Evolutionary conservation across 1,140 invertebrate genomes (phyloP), one percentile per base, ranked within the genome.

Genomic region (Oscheius sp.): DNA sequence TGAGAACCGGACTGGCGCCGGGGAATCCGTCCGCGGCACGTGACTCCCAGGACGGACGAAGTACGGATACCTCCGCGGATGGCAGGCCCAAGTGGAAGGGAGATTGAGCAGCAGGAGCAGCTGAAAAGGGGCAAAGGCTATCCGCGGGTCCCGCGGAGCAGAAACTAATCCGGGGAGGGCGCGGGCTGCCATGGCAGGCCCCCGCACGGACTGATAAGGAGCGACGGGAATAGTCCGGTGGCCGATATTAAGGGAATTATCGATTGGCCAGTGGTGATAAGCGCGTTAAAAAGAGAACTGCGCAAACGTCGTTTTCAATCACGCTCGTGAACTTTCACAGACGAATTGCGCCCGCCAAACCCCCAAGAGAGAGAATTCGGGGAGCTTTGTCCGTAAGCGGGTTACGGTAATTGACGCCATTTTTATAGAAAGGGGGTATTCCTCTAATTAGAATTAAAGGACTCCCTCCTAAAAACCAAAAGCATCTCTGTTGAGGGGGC

Each of bases 131-230:
- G 23, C 49, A 55, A 55, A 26, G 49, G 49, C 49, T 20, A 26
- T 4, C 7, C 4, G 49, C 7, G 49, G 23, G 49, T 23, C 49
- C 49, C n/a, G 49, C 49, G 49, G 49, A 55, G 49, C 49, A 55
- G 49, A 55, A 55, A 55, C 49, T 55, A 55, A 55, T 55, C 49
- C 7, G 38, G n/a, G n/a, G 15, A 55, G 49, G 15, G 15, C 49
- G 4, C 49, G 49, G 15, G 28, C 7, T 20, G 49, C 49, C 49
- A 23, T 20, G 49, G 28, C 15, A 55, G 49, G 28, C 15, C n/a
- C n/a, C n/a, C n/a, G n/a, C n/a, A 7, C 15, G 28, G 49, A 55
- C 49, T 55, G 49, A 55, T 55, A 55, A 55, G 49, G 49, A 55
- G 28, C 49, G 49, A 55, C 49, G 49, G 49, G 49, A 55, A 55